Base-by-base conservation (phyloP, 2,113 vertebrate genomes). In the Crotalus helleri region DNA sequence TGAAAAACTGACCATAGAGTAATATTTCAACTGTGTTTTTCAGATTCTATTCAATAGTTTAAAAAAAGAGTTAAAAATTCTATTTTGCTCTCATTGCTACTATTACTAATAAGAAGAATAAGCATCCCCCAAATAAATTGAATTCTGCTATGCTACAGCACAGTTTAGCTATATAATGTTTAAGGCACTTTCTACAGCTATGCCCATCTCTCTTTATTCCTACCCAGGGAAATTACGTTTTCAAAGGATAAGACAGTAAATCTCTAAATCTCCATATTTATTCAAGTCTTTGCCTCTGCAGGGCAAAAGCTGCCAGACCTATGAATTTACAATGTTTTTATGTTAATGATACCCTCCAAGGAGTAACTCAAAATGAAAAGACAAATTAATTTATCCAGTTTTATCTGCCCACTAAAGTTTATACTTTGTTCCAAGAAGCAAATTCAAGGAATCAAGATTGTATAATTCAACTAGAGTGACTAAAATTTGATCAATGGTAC, bases 251-350 rank as follows among this genome's bases (percentile, higher is more conserved):
- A 95, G 95, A 96, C 94, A 97, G 95, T 97, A 96, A 97, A 96
- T 96, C 96, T 97, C 96, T 96, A 96, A 97, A 97, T 97, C 96
- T 97, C 96, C 97, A 96, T 97, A 97, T 97, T 97, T 97, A 97
- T 96, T 96, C 96, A 96, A 96, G 96, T 96, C 95, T 10, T 21
- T 95, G 94, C 95, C 95, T 96, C 96, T 97, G 94, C 95, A 96
- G 96, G 96, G 96, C 95, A 97, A 94, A 97, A 96, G 95, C 97
- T 97, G 96, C 95, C 97, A 96, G 97, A 96, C 94, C 95, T 96
- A 96, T 96, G 96, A 96, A 97, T 97, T 97, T 96, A 95, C 92
- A 96, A 91, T 95, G 61, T 95, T 97, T 95, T 95, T 96, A 96
- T 94, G 93, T 95, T 95, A 97, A 97, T 97, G 97, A 97, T 96